Base-by-base conservation (phyloP, 2,888 invertebrate genomes). In the Phengaris alcon region DNA sequence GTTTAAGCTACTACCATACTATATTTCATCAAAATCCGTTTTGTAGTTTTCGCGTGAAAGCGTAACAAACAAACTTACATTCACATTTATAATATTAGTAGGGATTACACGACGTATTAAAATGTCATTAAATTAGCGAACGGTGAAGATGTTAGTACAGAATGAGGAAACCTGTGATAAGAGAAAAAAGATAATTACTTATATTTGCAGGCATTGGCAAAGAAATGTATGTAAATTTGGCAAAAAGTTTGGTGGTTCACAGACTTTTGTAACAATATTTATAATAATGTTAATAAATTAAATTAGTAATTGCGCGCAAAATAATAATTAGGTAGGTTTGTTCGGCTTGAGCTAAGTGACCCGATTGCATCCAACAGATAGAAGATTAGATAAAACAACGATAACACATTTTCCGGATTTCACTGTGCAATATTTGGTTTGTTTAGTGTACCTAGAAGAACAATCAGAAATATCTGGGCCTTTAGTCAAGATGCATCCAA, bases 351-450 rank as follows among this genome's bases (percentile, higher is more conserved):
- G 80, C 79, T 77, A 73, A 75, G 73, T 79, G 82, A 79, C 82
- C 82, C 77, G 79, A 76, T 81, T 82, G 81, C 78, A 80, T 79
- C 78, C 73, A 74, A 78, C 74, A 76, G 77, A 77, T 78, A 79
- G 77, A 76, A 70, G 52, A 81, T 79, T 78, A 81, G 82, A 80
- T 80, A 80, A 78, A 70, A 74, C 74, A 55, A 48, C 68, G 68
- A 15, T 73, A 54, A 74, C 68, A 74, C 54, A 68, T 69, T 52
- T 74, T 69, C 51, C 44, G 13, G n/a, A 9, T 54, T 70, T 70
- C 51, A 51, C 70, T 51, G 44, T 35, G 64, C 35, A 64, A 64
- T 64, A 64, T 64, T 64, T 64, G 35, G 6, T 64, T 64, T 52
- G 9, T 4, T 52, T 72, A n/a, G 44, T 46, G 1, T 46, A n/a